phyloP scores from a whole-genome alignment of 1,140 invertebrate species.

The Cydia amplana region DNA sequence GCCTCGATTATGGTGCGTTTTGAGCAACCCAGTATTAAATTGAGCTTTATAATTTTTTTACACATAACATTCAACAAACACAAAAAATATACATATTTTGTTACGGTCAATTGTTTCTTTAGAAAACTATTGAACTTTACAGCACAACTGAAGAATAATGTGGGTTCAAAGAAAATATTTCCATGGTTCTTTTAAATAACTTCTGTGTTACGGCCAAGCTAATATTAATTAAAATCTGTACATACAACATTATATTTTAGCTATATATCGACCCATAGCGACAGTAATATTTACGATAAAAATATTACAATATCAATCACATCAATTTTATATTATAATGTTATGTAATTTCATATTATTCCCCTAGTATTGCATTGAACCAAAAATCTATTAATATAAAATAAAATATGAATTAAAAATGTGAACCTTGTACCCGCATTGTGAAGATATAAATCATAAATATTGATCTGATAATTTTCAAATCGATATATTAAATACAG shows the following conservation, averaged over 20 bases:
- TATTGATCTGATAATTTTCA: conserved; percentile 10
- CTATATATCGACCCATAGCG: conserved; percentile 7
- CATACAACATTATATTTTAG: neutral
- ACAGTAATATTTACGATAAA: conserved; percentile 1
- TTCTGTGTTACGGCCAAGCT: neutral
- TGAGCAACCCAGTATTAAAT: neutral
- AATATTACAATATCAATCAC: conserved; percentile 18
- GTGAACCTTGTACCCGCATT: conserved; percentile 24
- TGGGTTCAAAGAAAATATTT: neutral
- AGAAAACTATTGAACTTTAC: neutral
- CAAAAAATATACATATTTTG: neutral
- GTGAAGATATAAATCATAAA: conserved; percentile 23
- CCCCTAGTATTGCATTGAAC: conserved; percentile 22
- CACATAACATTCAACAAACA: no score
- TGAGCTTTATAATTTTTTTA: neutral
- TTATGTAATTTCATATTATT: conserved; percentile 18
- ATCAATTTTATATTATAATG: conserved; percentile 23
- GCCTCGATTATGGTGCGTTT: neutral
- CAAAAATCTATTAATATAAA: conserved; percentile 5
- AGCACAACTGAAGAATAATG: neutral
- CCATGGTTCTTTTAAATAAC: neutral
- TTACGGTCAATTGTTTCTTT: neutral
- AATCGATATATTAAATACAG: conserved; percentile 16
- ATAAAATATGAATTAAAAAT: conserved; percentile 3
- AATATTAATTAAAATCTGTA: conserved; percentile 6